A percentile compares a stretch with the other conserved stretches of the same genome.
phyloP scores from a whole-genome alignment of 2,797 vertebrate genomes.

The Odontamblyopus lacepedii region DNA sequence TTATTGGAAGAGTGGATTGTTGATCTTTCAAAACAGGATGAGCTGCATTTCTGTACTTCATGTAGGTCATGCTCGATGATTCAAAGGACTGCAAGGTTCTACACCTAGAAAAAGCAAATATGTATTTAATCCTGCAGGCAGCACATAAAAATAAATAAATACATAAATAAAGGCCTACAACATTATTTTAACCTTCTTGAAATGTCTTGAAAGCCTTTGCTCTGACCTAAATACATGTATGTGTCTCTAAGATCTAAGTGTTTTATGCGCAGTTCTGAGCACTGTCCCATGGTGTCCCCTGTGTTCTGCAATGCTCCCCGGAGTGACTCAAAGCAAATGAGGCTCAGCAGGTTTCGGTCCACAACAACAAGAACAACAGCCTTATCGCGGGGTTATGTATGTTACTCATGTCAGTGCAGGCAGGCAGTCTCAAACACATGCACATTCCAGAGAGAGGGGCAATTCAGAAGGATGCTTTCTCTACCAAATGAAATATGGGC shows the following conservation, averaged over 20 bases:
- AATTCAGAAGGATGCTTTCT: too few relatives aligned
- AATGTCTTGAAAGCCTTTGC: too few relatives aligned
- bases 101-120: background rate
- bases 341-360: conserved; percentile 3
- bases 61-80: background rate
- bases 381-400: conserved; percentile 18
- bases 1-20: too few relatives aligned
- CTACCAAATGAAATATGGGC: too few relatives aligned
- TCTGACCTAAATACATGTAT: too few relatives aligned
- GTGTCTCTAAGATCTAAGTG: too few relatives aligned
- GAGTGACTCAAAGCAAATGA: conserved; percentile 6
- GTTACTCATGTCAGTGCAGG: conserved; percentile 40
- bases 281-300: background rate
- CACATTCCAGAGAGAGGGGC: conserved; percentile 17
- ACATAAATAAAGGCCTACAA: too few relatives aligned
- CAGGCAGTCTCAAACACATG: conserved; percentile 51
- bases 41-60: background rate
- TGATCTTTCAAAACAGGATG: background rate
- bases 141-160: too few relatives aligned
- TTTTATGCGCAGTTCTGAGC: too few relatives aligned
- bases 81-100: too few relatives aligned
- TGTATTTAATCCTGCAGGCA: too few relatives aligned
- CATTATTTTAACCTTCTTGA: too few relatives aligned
- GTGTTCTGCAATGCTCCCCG: background rate
- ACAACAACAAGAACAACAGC: background rate